Evolutionary conservation across 1,140 invertebrate genomes (phyloP).

Genomic region (Chlorops oryzae): DNA sequence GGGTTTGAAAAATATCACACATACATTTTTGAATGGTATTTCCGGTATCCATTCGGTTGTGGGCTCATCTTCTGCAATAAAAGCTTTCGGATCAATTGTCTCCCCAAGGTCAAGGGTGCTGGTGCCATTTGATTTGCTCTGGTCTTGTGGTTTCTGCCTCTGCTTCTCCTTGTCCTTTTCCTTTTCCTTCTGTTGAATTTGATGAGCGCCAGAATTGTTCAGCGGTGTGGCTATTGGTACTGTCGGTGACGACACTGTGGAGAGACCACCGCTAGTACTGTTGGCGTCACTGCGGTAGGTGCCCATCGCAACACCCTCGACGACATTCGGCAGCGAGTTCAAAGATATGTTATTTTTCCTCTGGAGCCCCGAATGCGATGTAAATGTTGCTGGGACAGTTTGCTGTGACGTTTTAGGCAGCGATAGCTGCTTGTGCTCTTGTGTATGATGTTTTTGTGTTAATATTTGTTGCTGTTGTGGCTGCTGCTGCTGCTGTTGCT

Average conservation of each 20-base stretch:
- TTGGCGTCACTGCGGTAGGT: too few species aligned
- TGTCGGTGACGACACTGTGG: conserved; percentile 38
- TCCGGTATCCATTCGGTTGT: conserved; percentile 82
- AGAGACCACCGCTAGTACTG: conserved; percentile 16
- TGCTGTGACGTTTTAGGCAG: too few species aligned
- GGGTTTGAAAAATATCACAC: conserved; percentile 19
- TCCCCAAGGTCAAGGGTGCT: conserved; percentile 35
- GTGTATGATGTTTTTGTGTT: too few species aligned
- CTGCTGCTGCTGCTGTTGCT: conserved; percentile 20
- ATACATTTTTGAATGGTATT: conserved; percentile 85
- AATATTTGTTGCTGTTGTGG: conserved; percentile 9
- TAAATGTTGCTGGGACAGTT: neutral
- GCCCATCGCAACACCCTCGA: conserved; percentile 37
- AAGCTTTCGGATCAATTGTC: conserved; percentile 27
- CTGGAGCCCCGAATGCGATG: conserved; percentile 17
- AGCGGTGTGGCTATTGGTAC: conserved; percentile 28
- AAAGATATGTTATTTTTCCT: conserved; percentile 43
- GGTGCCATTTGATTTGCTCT: conserved; percentile 26
- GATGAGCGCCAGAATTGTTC: conserved; percentile 34
- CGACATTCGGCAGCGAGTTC: conserved; percentile 40
- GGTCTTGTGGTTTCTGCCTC: too few species aligned
- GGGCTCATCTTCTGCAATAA: conserved; percentile 64
- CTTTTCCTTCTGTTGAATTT: too few species aligned
- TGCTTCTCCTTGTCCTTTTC: neutral
- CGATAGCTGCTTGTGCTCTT: too few species aligned